These are phyloP conservation scores for Drosophila oshimai DNA, from an alignment of 1,140 invertebrate species.

Conservation along the genomic window DNA sequence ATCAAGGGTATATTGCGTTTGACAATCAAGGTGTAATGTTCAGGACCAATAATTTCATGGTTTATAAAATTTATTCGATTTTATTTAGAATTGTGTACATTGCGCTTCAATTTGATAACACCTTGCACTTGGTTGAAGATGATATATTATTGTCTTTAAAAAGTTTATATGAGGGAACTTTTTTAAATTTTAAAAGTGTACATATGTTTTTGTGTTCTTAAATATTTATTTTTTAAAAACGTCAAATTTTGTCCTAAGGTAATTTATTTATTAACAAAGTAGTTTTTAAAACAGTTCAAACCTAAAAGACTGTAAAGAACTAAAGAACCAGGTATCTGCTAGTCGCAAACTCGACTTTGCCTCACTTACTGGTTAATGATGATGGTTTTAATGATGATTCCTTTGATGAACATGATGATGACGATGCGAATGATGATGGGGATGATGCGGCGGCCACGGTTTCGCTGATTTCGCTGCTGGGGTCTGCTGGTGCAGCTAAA, in stretches of 20 bases:
- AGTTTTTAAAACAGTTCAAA: neutral
- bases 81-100: neutral
- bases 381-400: slow-evolving; percentile 36
- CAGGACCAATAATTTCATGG: neutral
- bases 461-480: slow-evolving; percentile 39
- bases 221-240: neutral
- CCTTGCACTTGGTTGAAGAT: too few relatives aligned
- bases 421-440: slow-evolving; percentile 20
- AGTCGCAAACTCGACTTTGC: neutral
- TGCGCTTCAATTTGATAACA: too few relatives aligned
- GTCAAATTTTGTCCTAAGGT: too few relatives aligned
- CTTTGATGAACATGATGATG: slow-evolving; percentile 25
- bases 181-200: too few relatives aligned
- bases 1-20: slow-evolving; percentile 10
- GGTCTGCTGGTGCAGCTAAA: slow-evolving; percentile 50
- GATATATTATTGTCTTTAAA: too few relatives aligned
- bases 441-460: slow-evolving; percentile 45
- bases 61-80: neutral
- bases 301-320: neutral
- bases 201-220: neutral
- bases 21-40: neutral
- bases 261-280: too few relatives aligned
- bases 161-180: too few relatives aligned
- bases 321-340: neutral
- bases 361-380: slow-evolving; percentile 11